These are phyloP conservation scores for Telenomus remus DNA, from an alignment of 1,140 invertebrate genomes.

Conservation along the genomic window DNA sequence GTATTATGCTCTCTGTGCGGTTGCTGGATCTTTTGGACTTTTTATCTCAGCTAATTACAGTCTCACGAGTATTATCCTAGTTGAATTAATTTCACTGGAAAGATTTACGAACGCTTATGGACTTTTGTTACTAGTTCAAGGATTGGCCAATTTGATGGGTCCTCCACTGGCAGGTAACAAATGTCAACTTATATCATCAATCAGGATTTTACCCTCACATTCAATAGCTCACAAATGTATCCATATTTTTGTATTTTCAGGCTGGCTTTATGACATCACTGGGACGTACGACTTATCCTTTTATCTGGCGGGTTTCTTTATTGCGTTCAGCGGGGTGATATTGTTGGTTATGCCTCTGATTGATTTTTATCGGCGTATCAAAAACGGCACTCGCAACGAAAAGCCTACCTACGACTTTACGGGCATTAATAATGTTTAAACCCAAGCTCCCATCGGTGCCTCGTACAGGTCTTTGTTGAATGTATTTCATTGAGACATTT, in stretches of 20 bases:
- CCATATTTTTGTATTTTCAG: constrained; percentile 74
- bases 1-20: constrained; percentile 79
- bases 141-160: constrained; percentile 90
- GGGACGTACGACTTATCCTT: constrained; percentile 89
- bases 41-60: constrained; percentile 92
- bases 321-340: constrained; percentile 88
- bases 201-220: too few species aligned
- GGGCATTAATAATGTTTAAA: constrained; percentile 69
- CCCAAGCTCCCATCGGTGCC: constrained; percentile 46
- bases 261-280: constrained; percentile 87
- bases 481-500: constrained; percentile 44
- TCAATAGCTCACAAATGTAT: too few species aligned
- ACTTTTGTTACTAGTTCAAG: constrained; percentile 89
- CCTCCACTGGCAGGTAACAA: constrained; percentile 87
- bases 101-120: constrained; percentile 94
- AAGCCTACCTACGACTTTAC: constrained; percentile 58
- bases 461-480: constrained; percentile 45
- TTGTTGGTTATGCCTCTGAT: constrained; percentile 81
- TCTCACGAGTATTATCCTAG: constrained; percentile 89
- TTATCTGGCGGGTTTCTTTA: constrained; percentile 89
- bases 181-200: constrained; percentile 1
- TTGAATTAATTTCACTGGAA: constrained; percentile 89
- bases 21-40: constrained; percentile 86
- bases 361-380: constrained; percentile 70
- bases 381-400: constrained; percentile 53